Base-by-base conservation (phyloP, 2,113 vertebrate genomes). In the Osmerus eperlanus region DNA sequence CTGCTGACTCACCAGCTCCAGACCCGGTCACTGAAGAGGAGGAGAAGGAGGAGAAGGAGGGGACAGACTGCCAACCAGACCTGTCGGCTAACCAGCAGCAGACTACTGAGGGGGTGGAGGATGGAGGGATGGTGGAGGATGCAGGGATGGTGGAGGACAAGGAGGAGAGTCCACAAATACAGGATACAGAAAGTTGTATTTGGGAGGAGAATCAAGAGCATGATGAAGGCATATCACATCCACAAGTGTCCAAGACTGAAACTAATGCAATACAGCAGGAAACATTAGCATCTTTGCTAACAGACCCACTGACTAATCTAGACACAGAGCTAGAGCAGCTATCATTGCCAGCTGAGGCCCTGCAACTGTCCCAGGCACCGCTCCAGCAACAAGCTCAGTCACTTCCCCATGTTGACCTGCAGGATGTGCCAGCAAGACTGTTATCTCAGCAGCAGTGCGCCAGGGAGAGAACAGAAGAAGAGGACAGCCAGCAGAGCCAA, bases 271-370 rank as follows among this genome's bases (percentile, higher is more conserved):
- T 15, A 0, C 72, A 78, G 67, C 76, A 67, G 62, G 68, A 55
- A 36, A 67, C 25, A 1, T 36, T 58, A 68, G 32, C 65, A 7
- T 62, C 65, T 65, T 62, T 58, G 41, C 14, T 13, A 55, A 61
- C 78, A 36, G 77, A 70, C 64, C 58, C 71, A 21, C 71, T 78
- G 54, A 78, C 36, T 15, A 23, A 51, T 19, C 23, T 11, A 21
- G 32, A 23, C 4, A n/a, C 18, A 23, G 58, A 19, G 32, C 18
- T 51, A 41, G 36, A 60, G 29, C 71, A 85, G 53, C 72, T 71
- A 3, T 54, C 36, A 0, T 60, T 51, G 2, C 47, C 56, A 14
- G 64, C 78, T 62, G 72, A 75, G 60, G 15, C 19, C 32, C 59
- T 12, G 61, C 19, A 63, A 1, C 64, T 28, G 32, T 14, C 64